Base-by-base conservation (phyloP, 2,888 invertebrate species). In the Agonopterix heracliana region DNA sequence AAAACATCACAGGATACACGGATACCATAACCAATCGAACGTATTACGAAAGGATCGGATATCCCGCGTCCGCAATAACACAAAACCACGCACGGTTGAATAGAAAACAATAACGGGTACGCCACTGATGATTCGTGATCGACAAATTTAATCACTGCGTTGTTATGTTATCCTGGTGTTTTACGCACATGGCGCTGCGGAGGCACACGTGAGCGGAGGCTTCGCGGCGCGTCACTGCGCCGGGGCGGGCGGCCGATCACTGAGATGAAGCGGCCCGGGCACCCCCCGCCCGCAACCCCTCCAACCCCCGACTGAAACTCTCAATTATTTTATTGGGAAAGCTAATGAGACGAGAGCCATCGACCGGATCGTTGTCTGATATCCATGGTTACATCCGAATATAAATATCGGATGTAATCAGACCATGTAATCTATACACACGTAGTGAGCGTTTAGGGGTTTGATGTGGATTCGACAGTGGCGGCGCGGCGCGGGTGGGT, bases 261-360 rank as follows among this genome's bases (percentile, higher is more conserved):
- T 83, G 80, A 70, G 68, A 26, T 41, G 68, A 64, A 57, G 71
- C 26, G 26, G 71, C 70, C 78, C 76, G 74, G 74, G 76, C 67
- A 64, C 60, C 64, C 63, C 68, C 66, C 57, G 51, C 61, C 60
- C 41, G 12, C 41, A 26, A 26, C 62, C 58, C 59, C 66, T 64
- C 66, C 55, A 64, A 51, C 66, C 74, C 75, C 69, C 74, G 66
- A 66, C 75, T 74, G 71, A 80, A 82, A 81, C 82, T 83, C 86
- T 77, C 86, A 83, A 86, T 87, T 86, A 87, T 86, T 86, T 87
- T 86, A 87, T 87, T 82, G 84, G 81, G 71, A 76, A 81, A 85
- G 80, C 82, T 87, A 86, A 87, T 87, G 86, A 86, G 85, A 79
- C 82, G 83, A 74, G 71, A 78, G 73, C 72, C 68, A 77, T 78